Evolutionary conservation across 2,888 invertebrate genomes (phyloP), one percentile per base, ranked within the genome.

Genomic region (Agelastica alni): DNA sequence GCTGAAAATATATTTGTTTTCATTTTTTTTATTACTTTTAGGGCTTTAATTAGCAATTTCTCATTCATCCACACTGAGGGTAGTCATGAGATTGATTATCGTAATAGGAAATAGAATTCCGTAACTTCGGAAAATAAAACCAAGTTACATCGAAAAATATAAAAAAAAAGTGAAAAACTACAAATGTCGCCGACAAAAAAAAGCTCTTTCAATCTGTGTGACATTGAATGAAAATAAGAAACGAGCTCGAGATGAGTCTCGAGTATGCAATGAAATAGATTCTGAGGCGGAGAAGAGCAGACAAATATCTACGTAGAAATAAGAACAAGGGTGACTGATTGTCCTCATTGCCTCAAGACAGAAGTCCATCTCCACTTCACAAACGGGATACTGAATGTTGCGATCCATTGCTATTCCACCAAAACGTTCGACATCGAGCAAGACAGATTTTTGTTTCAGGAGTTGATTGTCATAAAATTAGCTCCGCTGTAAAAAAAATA

Each of bases 321-420:
- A 74, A 74, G 73, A 70, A 70, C 68, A 66, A 66, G 70, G 68
- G 70, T 73, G 75, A 75, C 71, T 75, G 75, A 75, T 75, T 75
- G 75, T 75, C 74, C 70, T 74, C 75, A 75, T 75, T 71, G 75
- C 75, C 73, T 70, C 67, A 62, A 70, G 75, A 73, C 74, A 74
- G 70, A 67, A 73, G 73, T 73, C 73, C 71, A 71, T 72, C 70
- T 70, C 68, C 63, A 64, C 62, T 66, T 64, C 60, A 64, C 69
- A 69, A 71, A 71, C 71, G 70, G 66, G 64, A 66, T 65, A 60
- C 62, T 65, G 63, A 63, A 62, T 39, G 31, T 57, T 13, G 46
- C 53, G 30, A 7, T 9, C 5, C 20, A 20, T 3, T 34, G 12
- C 12, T 46, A 57, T 72, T 73, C 68, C 74, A 67, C 72, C 71